These are phyloP conservation scores for Alexandromys fortis DNA, from an alignment of 2,113 vertebrate species.

Conservation along the genomic window DNA sequence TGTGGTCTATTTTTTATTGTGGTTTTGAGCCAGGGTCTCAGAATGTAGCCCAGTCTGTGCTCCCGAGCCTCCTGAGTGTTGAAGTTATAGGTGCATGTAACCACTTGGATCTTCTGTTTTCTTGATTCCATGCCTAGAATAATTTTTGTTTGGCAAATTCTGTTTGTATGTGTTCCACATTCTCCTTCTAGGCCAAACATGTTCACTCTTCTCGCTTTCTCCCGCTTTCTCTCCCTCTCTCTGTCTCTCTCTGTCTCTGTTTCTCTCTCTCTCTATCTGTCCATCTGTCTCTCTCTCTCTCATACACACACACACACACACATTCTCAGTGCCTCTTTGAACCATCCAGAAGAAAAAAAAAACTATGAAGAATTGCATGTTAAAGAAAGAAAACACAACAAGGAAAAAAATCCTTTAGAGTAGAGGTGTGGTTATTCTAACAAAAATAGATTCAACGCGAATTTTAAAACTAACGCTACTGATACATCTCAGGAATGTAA, in stretches of 20 bases:
- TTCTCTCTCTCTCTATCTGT: not conserved
- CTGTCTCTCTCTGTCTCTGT: not conserved
- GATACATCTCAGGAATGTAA: not conserved
- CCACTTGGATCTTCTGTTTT: not conserved
- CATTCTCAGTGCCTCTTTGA: not conserved
- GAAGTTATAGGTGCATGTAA: not conserved
- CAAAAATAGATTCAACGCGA: not conserved
- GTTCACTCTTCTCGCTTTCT: no score
- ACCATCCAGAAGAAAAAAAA: not conserved
- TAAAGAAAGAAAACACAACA: not conserved
- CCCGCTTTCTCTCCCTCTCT: not conserved
- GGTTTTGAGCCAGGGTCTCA: not conserved
- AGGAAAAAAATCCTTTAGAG: not conserved
- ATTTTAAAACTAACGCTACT: not conserved
- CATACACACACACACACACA: not conserved
- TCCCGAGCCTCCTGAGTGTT: not conserved
- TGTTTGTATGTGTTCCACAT: not conserved
- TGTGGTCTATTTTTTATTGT: not conserved
- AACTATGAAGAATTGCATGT: not conserved
- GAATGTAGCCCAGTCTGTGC: not conserved
- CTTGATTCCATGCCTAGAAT: not conserved
- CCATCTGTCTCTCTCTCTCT: not conserved
- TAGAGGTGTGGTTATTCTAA: not conserved
- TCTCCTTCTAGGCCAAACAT: not conserved
- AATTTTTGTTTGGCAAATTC: constrained; percentile 11